phyloP scores from a whole-genome alignment of 1,140 invertebrate genomes.

The Melanaphis sacchari region DNA sequence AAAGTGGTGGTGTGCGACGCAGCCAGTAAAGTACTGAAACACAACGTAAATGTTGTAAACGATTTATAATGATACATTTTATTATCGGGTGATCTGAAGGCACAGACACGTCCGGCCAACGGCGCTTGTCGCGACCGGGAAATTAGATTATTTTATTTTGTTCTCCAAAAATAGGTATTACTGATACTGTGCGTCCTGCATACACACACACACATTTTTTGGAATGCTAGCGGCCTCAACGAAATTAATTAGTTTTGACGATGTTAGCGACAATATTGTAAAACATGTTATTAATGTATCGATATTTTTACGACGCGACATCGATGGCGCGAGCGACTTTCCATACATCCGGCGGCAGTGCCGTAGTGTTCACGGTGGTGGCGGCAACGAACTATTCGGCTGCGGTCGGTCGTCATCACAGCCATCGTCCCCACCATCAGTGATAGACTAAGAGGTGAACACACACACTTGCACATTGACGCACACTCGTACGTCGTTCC shows the following conservation, averaged over 20 bases:
- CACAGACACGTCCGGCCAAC: not conserved
- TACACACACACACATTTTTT: not conserved
- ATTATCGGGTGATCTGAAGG: not conserved
- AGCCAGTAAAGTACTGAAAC: not conserved
- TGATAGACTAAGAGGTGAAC: constrained; percentile 5
- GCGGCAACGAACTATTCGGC: not conserved
- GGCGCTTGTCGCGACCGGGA: not conserved
- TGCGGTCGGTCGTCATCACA: not conserved
- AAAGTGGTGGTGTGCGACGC: not conserved
- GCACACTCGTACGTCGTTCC: not conserved
- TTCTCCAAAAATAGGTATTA: not conserved
- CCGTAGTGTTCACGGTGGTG: not conserved
- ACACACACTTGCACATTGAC: not conserved
- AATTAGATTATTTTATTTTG: not conserved
- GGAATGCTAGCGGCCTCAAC: not conserved
- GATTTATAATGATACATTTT: not conserved
- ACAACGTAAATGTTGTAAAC: not conserved
- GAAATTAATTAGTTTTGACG: not conserved
- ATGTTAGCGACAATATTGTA: not conserved
- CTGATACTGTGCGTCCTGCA: not conserved
- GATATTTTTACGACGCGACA: not conserved
- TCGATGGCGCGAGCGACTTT: constrained; percentile 5
- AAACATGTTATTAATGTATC: not conserved
- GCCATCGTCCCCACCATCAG: not conserved
- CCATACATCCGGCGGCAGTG: not conserved